phyloP scores from a whole-genome alignment of 92 coral and sea anemone species.

The Porites lobata region DNA sequence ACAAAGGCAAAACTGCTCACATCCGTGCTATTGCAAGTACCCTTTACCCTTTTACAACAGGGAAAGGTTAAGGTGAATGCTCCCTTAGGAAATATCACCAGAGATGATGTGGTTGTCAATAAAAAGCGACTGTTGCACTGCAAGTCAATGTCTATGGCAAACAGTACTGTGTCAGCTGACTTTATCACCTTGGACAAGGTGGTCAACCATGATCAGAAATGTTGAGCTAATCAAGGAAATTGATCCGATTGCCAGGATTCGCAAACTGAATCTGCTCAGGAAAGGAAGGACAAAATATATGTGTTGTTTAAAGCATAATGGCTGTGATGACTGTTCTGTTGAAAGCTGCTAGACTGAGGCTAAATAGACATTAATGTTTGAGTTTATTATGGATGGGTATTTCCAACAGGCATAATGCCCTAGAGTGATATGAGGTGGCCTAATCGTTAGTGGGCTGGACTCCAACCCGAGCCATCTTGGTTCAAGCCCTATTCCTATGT shows the following conservation, averaged over 20 bases:
- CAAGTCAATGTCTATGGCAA: conserved; percentile 23
- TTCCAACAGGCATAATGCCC: conserved; percentile 55
- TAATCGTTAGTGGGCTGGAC: conserved; percentile 37
- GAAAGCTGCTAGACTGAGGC: too few relatives aligned
- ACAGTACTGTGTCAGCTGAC: conserved; percentile 35
- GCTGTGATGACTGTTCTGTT: too few relatives aligned
- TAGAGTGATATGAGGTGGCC: conserved; percentile 45
- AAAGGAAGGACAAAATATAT: background rate
- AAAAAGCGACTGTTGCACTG: conserved; percentile 1
- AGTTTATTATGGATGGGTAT: background rate
- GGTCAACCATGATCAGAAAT: conserved; percentile 9
- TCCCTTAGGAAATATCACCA: conserved; percentile 27
- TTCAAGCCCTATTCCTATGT: conserved; percentile 40
- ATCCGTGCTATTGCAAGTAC: conserved; percentile 34
- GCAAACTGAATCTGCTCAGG: background rate
- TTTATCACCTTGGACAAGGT: conserved; percentile 39
- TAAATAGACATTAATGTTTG: too few relatives aligned
- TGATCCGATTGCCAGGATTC: background rate
- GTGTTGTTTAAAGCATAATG: background rate
- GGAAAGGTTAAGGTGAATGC: conserved; percentile 1
- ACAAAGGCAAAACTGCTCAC: conserved; percentile 29
- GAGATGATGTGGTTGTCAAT: conserved; percentile 13
- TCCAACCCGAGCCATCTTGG: conserved; percentile 26
- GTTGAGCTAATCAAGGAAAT: conserved; percentile 4
- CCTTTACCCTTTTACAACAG: conserved; percentile 28